Evolutionary conservation across 2,797 vertebrate genomes (phyloP), one percentile per base, ranked within the genome.

Genomic region (Melanotaenia pygmaea): DNA sequence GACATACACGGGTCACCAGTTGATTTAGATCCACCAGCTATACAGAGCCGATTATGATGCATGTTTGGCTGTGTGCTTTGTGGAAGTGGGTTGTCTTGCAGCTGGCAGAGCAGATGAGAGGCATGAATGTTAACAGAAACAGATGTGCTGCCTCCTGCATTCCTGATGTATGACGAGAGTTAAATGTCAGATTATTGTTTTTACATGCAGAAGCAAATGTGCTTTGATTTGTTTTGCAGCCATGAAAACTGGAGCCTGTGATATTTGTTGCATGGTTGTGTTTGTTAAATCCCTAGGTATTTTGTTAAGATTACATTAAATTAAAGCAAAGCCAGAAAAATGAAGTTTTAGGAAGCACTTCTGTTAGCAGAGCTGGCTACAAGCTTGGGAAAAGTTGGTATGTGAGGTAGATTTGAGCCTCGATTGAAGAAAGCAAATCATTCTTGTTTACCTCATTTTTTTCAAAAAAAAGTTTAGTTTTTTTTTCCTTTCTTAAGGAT

Each of bases 71-170:
- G 62, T 20, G 58, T 57, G 11, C 53, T 32, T 59, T 56, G 28
- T 58, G 40, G 43, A 64, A 51, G 69, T 37, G 28, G 67, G 69
- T 51, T 18, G 30, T 76, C 66, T 58, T 63, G 43, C 79, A 88
- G 69, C 77, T 88, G 75, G 72, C 61, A 56, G 64, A 86, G 59
- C 81, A 66, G 61, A 76, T 68, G 75, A 78, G 66, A 59, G 40
- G 38, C 2, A 10, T 9, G n/a, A 45, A 64, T 68, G 80, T 57
- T 86, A 59, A 81, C 82, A 73, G 69, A 62, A 81, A 65, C 79
- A 87, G 80, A 83, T 84, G 77, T 50, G 26, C 0, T 18, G 1
- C 35, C 50, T 79, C 66, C 28, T 63, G 57, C 61, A 63, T 16
- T 30, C 35, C 60, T 77, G 66, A 69, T 64, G 70, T 54, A 16